phyloP scores from a whole-genome alignment of 2,888 invertebrate species.

The Philopedon plagiatum region DNA sequence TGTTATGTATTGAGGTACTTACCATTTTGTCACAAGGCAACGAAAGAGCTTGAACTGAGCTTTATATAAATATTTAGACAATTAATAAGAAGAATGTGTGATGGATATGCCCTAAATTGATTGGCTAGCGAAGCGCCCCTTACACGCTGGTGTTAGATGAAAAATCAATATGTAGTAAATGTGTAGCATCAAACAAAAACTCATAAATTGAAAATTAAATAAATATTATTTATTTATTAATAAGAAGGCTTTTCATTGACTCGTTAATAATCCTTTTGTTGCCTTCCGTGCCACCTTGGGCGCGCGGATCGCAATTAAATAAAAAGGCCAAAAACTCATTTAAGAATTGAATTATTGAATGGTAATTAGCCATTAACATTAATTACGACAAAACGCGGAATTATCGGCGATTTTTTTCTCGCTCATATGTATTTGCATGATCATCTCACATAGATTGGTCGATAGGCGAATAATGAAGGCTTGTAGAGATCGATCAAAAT shows the following conservation, averaged over 20 bases:
- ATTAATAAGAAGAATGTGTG: no score
- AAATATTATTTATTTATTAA: neutral
- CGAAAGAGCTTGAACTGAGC: no score
- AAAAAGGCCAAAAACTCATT: conserved; percentile 29
- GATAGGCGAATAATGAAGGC: conserved; percentile 26
- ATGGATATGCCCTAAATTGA: no score
- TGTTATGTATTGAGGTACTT: no score
- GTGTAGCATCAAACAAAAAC: no score
- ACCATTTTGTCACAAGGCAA: no score
- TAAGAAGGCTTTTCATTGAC: neutral
- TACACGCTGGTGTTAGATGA: no score
- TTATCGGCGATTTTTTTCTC: conserved; percentile 28
- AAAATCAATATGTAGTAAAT: no score
- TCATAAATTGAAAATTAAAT: no score
- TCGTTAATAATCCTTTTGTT: conserved; percentile 10
- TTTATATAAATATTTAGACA: no score
- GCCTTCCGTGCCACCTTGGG: conserved; percentile 21
- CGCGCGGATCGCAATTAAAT: conserved; percentile 2
- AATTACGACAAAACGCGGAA: conserved; percentile 29
- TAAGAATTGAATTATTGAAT: conserved; percentile 24
- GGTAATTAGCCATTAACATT: conserved; percentile 20
- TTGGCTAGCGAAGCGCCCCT: no score
- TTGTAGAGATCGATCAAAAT: conserved; percentile 10
- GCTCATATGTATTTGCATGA: conserved; percentile 28
- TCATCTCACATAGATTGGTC: conserved; percentile 13